A percentile compares a stretch with the other conserved stretches of the same genome.
Evolutionary conservation across 2,888 invertebrate species (phyloP).

Genomic region (Synanthedon formicaeformis): DNA sequence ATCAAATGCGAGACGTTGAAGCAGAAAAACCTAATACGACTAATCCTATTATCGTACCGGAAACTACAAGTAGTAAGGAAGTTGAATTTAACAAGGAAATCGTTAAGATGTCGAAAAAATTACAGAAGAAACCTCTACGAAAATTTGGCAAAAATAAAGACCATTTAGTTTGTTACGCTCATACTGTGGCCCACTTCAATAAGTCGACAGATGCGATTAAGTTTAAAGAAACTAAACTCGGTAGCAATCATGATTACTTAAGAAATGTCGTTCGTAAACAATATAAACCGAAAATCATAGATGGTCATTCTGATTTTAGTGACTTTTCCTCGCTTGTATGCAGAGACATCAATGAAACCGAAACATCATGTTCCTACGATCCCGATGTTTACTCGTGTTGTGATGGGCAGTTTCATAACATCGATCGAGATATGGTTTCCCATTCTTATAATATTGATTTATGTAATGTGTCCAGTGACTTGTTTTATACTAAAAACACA

Average conservation of each 20-base stretch:
- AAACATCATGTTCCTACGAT: constrained; percentile 11
- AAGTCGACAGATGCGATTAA: constrained; percentile 1
- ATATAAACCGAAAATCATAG: constrained; percentile 23
- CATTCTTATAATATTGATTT: not conserved
- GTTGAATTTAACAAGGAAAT: too few relatives aligned
- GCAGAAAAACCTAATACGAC: too few relatives aligned
- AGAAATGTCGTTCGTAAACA: constrained; percentile 32
- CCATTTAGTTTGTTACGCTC: constrained; percentile 33
- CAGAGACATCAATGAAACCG: constrained; percentile 18
- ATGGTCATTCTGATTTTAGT: constrained; percentile 28
- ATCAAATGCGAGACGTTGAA: too few relatives aligned
- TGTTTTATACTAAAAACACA: not conserved
- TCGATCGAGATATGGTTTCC: constrained; percentile 25
- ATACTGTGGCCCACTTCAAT: constrained; percentile 22
- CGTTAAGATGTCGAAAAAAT: constrained; percentile 1
- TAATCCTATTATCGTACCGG: too few relatives aligned
- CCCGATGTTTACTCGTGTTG: constrained; percentile 46
- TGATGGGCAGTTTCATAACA: constrained; percentile 33
- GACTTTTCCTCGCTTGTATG: constrained; percentile 43
- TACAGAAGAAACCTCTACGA: constrained; percentile 16
- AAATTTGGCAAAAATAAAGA: constrained; percentile 14
- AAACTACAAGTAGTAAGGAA: too few relatives aligned
- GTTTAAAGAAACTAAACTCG: constrained; percentile 1
- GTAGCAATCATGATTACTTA: constrained; percentile 20
- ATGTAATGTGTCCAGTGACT: not conserved